Evolutionary conservation across 1,140 invertebrate genomes (phyloP).

Genomic region (Achatina immaculata): DNA sequence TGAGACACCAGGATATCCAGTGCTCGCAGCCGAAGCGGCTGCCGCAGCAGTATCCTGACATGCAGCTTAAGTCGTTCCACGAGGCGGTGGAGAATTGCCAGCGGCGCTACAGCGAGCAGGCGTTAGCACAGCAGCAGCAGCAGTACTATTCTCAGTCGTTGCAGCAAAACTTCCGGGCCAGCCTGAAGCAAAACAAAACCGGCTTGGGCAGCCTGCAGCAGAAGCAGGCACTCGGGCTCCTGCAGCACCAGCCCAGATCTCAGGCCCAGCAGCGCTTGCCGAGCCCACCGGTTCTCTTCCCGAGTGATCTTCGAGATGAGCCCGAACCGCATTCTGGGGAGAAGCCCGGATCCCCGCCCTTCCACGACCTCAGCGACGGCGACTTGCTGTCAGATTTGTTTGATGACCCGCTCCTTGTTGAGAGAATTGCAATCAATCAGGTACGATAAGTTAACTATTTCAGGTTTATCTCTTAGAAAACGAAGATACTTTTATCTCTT

Average conservation of each 20-base stretch:
- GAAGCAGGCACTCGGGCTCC: not conserved
- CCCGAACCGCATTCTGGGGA: not conserved
- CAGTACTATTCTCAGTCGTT: not conserved
- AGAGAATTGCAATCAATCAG: slow-evolving; percentile 31
- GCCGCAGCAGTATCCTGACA: slow-evolving; percentile 11
- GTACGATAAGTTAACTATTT: slow-evolving; percentile 3
- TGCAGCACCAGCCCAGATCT: not conserved
- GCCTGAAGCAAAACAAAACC: not conserved
- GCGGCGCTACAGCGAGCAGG: slow-evolving; percentile 12
- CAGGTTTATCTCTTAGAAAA: not conserved
- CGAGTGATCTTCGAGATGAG: slow-evolving; percentile 27
- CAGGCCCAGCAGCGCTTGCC: not conserved
- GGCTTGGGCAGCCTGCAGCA: not conserved
- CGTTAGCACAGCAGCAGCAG: not conserved
- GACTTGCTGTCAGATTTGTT: slow-evolving; percentile 14
- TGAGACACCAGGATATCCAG: not conserved
- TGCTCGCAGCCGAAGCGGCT: not conserved
- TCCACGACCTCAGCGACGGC: not conserved
- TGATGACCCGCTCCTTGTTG: slow-evolving; percentile 22
- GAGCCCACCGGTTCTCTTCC: slow-evolving; percentile 27
- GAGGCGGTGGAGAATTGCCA: slow-evolving; percentile 16
- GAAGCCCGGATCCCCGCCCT: not conserved
- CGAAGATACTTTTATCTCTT: too few species aligned
- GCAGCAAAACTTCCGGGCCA: slow-evolving; percentile 12
- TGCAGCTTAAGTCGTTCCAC: not conserved